phyloP scores from a whole-genome alignment of 1,140 invertebrate genomes.

The Drosophila orena region DNA sequence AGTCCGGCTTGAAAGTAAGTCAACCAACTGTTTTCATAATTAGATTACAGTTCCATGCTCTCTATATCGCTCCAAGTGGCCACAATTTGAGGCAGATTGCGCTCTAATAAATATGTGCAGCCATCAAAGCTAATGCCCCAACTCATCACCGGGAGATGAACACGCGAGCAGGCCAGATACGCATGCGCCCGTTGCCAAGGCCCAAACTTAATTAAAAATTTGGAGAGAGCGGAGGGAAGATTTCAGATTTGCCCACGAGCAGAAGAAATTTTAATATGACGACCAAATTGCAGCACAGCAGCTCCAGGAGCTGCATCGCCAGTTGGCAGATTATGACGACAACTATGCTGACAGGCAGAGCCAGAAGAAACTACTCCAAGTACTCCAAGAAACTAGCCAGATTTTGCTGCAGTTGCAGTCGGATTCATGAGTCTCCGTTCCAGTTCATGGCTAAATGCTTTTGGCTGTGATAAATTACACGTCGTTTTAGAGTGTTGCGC shows the following conservation, averaged over 20 bases:
- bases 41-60: slow-evolving; percentile 26
- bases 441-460: slow-evolving; percentile 78
- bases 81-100: slow-evolving; percentile 66
- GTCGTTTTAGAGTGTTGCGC: slow-evolving; percentile 76
- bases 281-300: slow-evolving; percentile 38
- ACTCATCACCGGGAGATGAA: slow-evolving; percentile 76
- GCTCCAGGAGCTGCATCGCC: slow-evolving; percentile 20
- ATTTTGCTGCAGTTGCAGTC: slow-evolving; percentile 15
- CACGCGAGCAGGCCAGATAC: slow-evolving; percentile 60
- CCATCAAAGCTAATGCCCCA: slow-evolving; percentile 78
- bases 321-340: slow-evolving; percentile 47
- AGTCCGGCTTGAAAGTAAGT: background rate
- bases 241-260: slow-evolving; percentile 64
- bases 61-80: slow-evolving; percentile 4
- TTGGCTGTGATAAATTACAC: slow-evolving; percentile 78
- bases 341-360: slow-evolving; percentile 49
- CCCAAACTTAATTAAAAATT: slow-evolving; percentile 78
- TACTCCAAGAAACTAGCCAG: slow-evolving; percentile 21
- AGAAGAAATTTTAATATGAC: slow-evolving; percentile 58
- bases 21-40: background rate
- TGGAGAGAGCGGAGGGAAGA: slow-evolving; percentile 27
- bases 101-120: slow-evolving; percentile 81
- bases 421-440: slow-evolving; percentile 35
- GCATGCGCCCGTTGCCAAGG: slow-evolving; percentile 41
- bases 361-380: slow-evolving; percentile 21